Evolutionary conservation across 2,888 invertebrate species (phyloP), one percentile per base, ranked within the genome.

Genomic region (Deilephila elpenor): DNA sequence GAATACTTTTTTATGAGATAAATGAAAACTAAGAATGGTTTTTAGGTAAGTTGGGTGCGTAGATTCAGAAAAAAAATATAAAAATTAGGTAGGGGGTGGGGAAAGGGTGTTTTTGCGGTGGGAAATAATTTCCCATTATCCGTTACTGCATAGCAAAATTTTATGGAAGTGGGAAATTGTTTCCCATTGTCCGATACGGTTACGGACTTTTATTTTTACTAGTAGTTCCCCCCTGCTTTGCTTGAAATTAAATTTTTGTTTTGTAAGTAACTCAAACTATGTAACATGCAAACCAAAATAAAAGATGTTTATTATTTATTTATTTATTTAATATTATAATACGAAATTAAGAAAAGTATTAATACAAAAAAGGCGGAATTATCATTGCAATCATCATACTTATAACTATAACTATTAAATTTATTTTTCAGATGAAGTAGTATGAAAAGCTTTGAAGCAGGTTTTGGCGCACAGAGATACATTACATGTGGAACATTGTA

Each of bases 401-500:
- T 71, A 70, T 74, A 67, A 60, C 56, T 72, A 70, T 62, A 20
- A 64, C 34, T 74, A 71, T 71, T 64, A 72, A 71, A 74, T 17
- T 56, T 73, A 73, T 56, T 71, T 56, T 51, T 75, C 29, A 67
- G 60, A 71, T 59, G 73, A 71, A 74, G 75, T 76, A 76, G 77
- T 77, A n/a, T 56, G 53, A n/a, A 56, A 56, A 19, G 17, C 8
- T 70, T 75, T 75, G 44, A 79, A 79, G 73, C 79, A 79, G 11
- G 70, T 61, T 17, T 75, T 75, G 6, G 77, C 73, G 73, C 79
- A 79, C 25, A 79, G 74, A 20, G 76, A n/a, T 20, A 78, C 77
- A 74, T 75, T n/a, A 60, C 78, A 78, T 29, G 75, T 72, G 73
- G 78, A 74, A 71, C 77, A 79, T 74, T 64, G 72, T 62, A 78